Evolutionary conservation across 2,113 vertebrate genomes (phyloP).

Genomic region (Machaerirhynchus nigripectus): DNA sequence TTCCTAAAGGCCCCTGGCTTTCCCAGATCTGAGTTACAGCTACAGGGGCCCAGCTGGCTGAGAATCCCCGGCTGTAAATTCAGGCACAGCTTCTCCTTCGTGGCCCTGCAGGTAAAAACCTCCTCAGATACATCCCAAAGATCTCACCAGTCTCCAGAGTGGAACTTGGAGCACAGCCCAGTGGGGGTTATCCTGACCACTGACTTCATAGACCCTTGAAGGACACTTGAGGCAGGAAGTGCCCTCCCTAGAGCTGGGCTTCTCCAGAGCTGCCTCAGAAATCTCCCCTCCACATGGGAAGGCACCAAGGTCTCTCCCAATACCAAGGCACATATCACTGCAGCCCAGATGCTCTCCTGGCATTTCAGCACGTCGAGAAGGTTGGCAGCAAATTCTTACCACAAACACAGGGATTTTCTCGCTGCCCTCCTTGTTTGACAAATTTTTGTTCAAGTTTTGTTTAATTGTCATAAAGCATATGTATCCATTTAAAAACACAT

Average conservation of each 20-base stretch:
- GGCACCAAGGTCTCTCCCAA: not conserved
- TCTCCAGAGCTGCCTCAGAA: not conserved
- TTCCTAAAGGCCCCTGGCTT: not conserved
- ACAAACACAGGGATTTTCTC: not conserved
- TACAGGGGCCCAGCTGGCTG: not conserved
- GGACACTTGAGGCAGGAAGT: not conserved
- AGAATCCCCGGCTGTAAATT: not conserved
- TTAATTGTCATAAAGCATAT: not conserved
- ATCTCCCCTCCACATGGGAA: rapidly evolving
- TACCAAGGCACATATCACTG: rapidly evolving
- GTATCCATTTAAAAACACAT: not conserved
- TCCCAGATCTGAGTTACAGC: not conserved
- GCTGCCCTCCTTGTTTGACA: not conserved
- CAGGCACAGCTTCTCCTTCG: not conserved
- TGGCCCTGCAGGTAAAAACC: not conserved
- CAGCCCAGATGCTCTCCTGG: not conserved
- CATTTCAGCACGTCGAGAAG: rapidly evolving
- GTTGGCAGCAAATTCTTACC: not conserved
- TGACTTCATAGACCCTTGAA: not conserved
- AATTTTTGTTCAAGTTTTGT: not conserved
- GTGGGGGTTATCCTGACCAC: rapidly evolving
- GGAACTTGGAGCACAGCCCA: not conserved
- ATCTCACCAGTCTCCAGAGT: not conserved
- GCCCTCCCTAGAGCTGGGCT: not conserved
- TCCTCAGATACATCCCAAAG: not conserved